A percentile compares a stretch with the other conserved stretches of the same genome.
Conservation (phyloP, 2,113 vertebrate genomes). For the Myrmecophaga tridactyla region DNA sequence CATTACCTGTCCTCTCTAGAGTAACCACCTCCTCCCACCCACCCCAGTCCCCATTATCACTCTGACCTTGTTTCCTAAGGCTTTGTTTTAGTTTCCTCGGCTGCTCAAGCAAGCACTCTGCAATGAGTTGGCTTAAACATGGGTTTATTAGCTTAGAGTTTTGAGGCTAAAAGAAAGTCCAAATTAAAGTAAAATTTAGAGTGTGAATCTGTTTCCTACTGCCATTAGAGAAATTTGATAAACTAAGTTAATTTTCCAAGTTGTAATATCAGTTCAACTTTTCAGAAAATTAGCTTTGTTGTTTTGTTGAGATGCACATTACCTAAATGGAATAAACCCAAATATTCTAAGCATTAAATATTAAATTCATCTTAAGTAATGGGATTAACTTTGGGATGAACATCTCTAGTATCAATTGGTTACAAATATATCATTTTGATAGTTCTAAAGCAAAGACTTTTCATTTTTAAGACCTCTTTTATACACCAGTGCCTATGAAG, state of each 20-base stretch:
- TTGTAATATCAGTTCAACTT: neutral
- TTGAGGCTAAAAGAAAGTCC: too few species aligned
- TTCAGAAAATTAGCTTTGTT: neutral
- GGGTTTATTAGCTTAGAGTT: too few species aligned
- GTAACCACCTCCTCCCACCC: too few species aligned
- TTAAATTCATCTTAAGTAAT: neutral
- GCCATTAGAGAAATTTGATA: neutral
- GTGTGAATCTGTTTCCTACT: neutral
- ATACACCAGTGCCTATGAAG: neutral
- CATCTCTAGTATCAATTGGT: neutral
- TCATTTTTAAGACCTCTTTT: neutral
- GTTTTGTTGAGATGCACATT: neutral
- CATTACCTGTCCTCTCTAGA: too few species aligned
- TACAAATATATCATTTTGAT: neutral
- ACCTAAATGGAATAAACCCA: neutral
- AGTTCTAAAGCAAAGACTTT: neutral
- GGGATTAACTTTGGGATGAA: neutral
- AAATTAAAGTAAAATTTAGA: neutral
- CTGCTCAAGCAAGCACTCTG: too few species aligned
- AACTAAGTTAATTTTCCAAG: neutral
- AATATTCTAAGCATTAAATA: neutral
- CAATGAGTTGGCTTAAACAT: too few species aligned
- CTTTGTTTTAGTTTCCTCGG: too few species aligned
- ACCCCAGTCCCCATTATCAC: too few species aligned
- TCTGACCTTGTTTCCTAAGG: too few species aligned